Evolutionary conservation across 2,888 invertebrate genomes (phyloP), one percentile per base, ranked within the genome.

Genomic region (Zhuqinia jingwanae): DNA sequence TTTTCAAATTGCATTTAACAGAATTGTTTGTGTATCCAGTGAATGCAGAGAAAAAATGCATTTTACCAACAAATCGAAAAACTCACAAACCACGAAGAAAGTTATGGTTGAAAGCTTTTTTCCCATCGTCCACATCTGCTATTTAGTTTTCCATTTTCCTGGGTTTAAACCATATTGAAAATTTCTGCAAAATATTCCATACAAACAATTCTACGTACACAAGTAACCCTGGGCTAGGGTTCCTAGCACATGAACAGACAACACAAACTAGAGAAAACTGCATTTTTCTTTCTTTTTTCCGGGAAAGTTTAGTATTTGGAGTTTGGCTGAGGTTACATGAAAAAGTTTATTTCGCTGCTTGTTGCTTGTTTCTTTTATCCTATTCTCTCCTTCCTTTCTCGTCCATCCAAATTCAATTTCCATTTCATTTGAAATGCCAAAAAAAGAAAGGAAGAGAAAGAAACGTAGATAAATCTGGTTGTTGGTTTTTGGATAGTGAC

Each of bases 361-460:
- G 58, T 58, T 58, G 20, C 45, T 70, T 45, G 65, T 65, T 50
- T 11, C 50, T 70, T 22, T n/a, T 47, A 50, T 36, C 36, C 36
- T 36, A 6, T 36, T 36, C 8, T 8, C 36, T 50, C 15, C 50
- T 70, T 22, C n/a, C 5, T 47, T 50, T 50, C 70, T 47, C 45
- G 25, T 15, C 30, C 13, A 68, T 3, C 20, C 68, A 22, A 68
- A 70, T 70, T 70, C 70, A 70, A 70, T 70, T 70, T 70, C 70
- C 70, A 70, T 70, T 70, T 70, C 68, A 70, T 70, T 70, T 70
- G 47, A n/a, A 70, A 70, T 65, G 36, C 42, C 13, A 8, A 60
- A 36, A 6, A 36, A 17, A 15, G 20, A 27, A 70, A 70, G n/a
- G n/a, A 25, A 68, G n/a, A 15, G 17, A 2, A 70, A 45, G 45